phyloP scores from a whole-genome alignment of 2,888 invertebrate species.

The Microchrysa polita region DNA sequence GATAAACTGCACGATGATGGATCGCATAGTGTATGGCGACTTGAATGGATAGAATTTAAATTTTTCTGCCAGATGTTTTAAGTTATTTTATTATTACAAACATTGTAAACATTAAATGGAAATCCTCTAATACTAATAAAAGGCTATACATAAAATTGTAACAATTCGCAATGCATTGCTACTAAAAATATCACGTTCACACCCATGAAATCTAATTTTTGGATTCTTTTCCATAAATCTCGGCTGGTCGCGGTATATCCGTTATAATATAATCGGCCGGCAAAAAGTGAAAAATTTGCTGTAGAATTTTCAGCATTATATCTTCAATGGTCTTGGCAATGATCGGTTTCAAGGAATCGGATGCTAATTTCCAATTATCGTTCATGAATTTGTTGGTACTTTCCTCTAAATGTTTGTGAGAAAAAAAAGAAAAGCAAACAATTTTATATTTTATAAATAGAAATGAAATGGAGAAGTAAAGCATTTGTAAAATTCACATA shows the following conservation, averaged over 20 bases:
- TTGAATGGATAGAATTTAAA: no score
- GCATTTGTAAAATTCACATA: background rate
- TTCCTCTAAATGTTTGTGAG: constrained; percentile 67
- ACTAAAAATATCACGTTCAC: no score
- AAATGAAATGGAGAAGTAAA: background rate
- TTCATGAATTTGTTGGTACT: constrained; percentile 75
- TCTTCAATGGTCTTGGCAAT: constrained; percentile 73
- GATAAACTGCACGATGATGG: no score
- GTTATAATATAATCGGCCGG: constrained; percentile 75
- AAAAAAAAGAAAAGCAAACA: background rate
- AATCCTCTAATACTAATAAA: no score
- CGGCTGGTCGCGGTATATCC: constrained; percentile 65
- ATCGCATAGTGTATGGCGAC: no score
- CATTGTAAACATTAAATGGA: no score
- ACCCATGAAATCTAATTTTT: background rate
- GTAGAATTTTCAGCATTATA: constrained; percentile 71
- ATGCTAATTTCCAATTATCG: constrained; percentile 75
- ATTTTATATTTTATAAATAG: no score
- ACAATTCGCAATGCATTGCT: no score
- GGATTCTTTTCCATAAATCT: constrained; percentile 31
- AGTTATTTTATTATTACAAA: no score
- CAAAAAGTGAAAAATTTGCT: constrained; percentile 72
- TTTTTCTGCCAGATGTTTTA: no score
- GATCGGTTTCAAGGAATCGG: constrained; percentile 73
- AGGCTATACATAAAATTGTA: no score